Conservation (phyloP, 2,888 invertebrate species). For the Trichopoda pennipes region DNA sequence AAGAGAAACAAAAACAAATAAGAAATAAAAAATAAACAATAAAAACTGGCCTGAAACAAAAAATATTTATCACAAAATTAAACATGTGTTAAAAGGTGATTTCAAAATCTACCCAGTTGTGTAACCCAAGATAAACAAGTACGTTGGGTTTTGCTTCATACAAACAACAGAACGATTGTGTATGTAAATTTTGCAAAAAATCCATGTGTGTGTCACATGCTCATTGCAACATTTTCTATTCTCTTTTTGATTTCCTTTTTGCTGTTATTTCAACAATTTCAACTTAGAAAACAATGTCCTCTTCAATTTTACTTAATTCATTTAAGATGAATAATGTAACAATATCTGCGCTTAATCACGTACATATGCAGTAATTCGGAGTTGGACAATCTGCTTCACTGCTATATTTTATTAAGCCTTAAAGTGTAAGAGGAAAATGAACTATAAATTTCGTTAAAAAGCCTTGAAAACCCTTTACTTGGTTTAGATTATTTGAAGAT, state of each 20-base stretch:
- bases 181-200: no score
- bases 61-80: conserved; percentile 35
- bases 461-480: no score
- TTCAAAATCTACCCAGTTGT: conserved; percentile 51
- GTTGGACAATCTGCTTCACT: background rate
- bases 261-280: conserved; percentile 31
- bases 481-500: no score
- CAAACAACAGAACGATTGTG: background rate
- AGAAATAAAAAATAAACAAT: background rate
- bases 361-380: conserved; percentile 3
- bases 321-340: conserved; percentile 42
- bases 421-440: no score
- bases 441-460: no score
- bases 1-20: background rate
- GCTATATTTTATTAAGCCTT: no score
- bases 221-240: background rate
- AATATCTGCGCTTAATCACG: conserved; percentile 30
- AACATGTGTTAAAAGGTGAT: conserved; percentile 62
- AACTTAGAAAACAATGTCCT: conserved; percentile 45
- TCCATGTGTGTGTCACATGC: conserved; percentile 11
- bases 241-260: conserved; percentile 2
- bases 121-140: conserved; percentile 50
- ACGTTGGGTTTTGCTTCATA: conserved; percentile 29
- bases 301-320: conserved; percentile 48
- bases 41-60: conserved; percentile 8